Evolutionary conservation across 1,140 invertebrate genomes (phyloP).

Genomic region (Odontomachus brunneus): DNA sequence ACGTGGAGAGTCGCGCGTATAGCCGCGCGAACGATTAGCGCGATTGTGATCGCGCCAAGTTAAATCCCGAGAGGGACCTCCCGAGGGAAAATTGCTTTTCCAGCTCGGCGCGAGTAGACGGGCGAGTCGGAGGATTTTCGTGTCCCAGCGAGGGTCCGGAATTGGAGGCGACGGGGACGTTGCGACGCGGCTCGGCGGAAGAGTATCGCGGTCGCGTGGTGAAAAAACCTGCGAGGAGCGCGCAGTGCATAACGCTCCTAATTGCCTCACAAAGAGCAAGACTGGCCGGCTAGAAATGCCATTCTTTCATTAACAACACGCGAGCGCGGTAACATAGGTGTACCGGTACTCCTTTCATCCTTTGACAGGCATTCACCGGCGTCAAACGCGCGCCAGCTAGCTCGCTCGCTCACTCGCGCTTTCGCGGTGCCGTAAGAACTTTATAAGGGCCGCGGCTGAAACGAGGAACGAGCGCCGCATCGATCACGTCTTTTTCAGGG

Average conservation of each 20-base stretch:
- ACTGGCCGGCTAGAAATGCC: slow-evolving; percentile 47
- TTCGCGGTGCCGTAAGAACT: slow-evolving; percentile 49
- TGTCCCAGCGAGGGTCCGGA: too few relatives aligned
- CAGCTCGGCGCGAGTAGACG: too few relatives aligned
- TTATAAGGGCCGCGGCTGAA: slow-evolving; percentile 58
- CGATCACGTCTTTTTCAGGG: slow-evolving; percentile 77
- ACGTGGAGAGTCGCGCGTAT: background rate
- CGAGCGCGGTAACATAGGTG: slow-evolving; percentile 47
- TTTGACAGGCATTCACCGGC: slow-evolving; percentile 54
- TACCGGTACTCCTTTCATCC: slow-evolving; percentile 58
- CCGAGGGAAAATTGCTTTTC: background rate
- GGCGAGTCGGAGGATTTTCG: too few relatives aligned
- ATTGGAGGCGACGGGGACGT: too few relatives aligned
- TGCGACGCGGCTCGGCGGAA: too few relatives aligned
- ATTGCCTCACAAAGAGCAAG: slow-evolving; percentile 55
- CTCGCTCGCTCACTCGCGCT: background rate
- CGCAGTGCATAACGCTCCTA: slow-evolving; percentile 44
- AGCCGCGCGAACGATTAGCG: slow-evolving; percentile 1
- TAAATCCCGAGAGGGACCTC: background rate
- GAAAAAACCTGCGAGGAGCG: slow-evolving; percentile 26
- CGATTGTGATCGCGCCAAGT: slow-evolving; percentile 17
- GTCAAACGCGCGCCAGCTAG: slow-evolving; percentile 9
- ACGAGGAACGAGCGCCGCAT: slow-evolving; percentile 70
- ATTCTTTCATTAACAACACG: slow-evolving; percentile 60
- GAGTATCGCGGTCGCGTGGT: slow-evolving; percentile 9